These are phyloP conservation scores for Gorsachius magnificus DNA, from an alignment of 2,797 vertebrate genomes.

Conservation along the genomic window DNA sequence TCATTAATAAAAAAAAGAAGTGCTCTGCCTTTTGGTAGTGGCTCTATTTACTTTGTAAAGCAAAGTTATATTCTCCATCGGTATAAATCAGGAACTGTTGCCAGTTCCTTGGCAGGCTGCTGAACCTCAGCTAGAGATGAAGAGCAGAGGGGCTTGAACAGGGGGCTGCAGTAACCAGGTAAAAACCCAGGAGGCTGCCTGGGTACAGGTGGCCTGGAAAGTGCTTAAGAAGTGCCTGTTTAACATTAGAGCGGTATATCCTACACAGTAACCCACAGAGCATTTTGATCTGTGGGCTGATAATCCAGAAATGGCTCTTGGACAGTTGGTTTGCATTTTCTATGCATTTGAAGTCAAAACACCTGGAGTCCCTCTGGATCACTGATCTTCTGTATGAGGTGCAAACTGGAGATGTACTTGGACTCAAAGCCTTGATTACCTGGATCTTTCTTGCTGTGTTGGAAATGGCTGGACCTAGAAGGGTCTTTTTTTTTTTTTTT, in stretches of 20 bases:
- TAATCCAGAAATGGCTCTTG: not conserved
- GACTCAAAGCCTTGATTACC: not conserved
- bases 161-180: not conserved
- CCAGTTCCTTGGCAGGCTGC: not conserved
- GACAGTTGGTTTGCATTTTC: not conserved
- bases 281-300: not conserved
- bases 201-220: not conserved
- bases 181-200: not conserved
- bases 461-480: not conserved
- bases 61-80: not conserved
- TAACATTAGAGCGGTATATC: not conserved
- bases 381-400: not conserved
- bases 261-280: not conserved
- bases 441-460: not conserved
- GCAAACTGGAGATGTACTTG: not conserved
- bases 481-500: too few relatives aligned
- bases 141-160: not conserved
- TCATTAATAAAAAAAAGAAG: not conserved
- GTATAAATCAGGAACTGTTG: conserved; percentile 6
- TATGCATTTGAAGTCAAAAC: not conserved
- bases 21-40: not conserved
- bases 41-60: conserved; percentile 33
- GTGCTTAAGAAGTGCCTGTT: not conserved
- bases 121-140: not conserved
- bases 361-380: not conserved